phyloP scores from a whole-genome alignment of 2,113 vertebrate genomes.

The Lepidothrix coronata region DNA sequence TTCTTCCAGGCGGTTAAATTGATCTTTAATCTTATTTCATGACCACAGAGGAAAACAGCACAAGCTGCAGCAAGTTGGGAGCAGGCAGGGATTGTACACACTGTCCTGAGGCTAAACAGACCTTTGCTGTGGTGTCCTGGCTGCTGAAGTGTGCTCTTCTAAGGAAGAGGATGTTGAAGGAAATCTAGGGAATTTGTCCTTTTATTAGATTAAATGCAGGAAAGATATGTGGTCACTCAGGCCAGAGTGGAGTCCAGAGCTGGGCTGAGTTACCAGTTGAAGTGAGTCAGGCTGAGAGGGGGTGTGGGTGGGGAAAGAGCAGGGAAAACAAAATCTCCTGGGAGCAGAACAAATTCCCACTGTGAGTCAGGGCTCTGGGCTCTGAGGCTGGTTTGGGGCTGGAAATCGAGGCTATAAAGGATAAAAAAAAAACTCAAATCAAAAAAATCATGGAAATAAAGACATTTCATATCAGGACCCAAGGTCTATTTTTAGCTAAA shows the following conservation, averaged over 20 bases:
- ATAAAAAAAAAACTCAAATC: neutral
- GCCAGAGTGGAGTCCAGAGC: neutral
- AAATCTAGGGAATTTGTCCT: neutral
- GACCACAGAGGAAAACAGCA: constrained; percentile 44
- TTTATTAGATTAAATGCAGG: neutral
- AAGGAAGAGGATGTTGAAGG: neutral
- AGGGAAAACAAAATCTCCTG: neutral
- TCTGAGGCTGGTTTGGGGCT: neutral
- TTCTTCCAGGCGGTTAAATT: constrained; percentile 59
- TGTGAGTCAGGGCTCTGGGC: neutral
- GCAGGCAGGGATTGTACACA: neutral
- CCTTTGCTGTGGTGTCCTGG: neutral
- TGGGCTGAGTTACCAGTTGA: neutral
- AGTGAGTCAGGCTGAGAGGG: neutral
- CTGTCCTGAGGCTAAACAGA: constrained; percentile 61
- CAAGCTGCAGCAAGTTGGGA: constrained; percentile 51
- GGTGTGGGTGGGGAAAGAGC: neutral
- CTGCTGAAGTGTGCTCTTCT: neutral
- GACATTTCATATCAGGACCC: neutral
- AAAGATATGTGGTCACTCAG: neutral
- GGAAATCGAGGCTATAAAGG: neutral
- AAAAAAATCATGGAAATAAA: neutral
- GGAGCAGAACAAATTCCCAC: neutral
- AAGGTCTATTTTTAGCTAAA: rapidly evolving
- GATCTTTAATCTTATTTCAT: constrained; percentile 64